Base-by-base conservation (phyloP, 2,888 invertebrate species). In the Copidosoma aretas region DNA sequence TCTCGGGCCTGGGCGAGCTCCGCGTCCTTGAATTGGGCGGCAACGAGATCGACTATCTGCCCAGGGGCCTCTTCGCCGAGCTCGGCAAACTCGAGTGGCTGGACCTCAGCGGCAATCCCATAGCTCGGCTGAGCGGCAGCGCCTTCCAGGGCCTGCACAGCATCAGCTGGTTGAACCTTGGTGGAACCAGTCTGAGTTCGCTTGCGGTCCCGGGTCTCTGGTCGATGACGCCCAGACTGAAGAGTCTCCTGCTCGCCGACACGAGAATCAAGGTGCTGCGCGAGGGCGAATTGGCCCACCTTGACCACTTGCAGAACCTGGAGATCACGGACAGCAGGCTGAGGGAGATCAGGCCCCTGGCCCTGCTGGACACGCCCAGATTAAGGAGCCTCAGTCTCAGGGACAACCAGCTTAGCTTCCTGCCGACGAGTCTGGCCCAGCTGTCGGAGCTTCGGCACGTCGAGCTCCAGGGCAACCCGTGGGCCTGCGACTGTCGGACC, bases 401-500 rank as follows among this genome's bases (percentile, higher is more conserved):
- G 19, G 87, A 88, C 68, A 93, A 94, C 83, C 87, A 88, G 62
- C 82, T 94, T 76, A 88, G 89, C 46, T 89, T 89, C 77, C 84
- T 94, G 75, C 94, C 93, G 25, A 86, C 88, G 65, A 89, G 91
- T 19, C 81, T 95, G 63, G 87, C 88, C 63, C 87, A 89, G 76
- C 84, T 94, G 65, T 85, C 87, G 10, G 84, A 87, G 59, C 84
- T 95, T 64, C 85, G 87, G 75, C 87, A 88, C 71, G 83, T 95
- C 39, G 88, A 89, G 74, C 88, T 95, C 74, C 86, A 88, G 46
- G 88, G 89, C 67, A 95, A 95, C 81, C 91, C 90, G 39, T 94
- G 93, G 91, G 89, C 90, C 21, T 95, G 95, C 85, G 93, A 94
- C 82, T 95, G 95, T 79, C 89, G 92, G 60, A 91, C 93, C 88